Conservation (phyloP, 2,797 vertebrate species). For the Tolypeutes matacus region DNA sequence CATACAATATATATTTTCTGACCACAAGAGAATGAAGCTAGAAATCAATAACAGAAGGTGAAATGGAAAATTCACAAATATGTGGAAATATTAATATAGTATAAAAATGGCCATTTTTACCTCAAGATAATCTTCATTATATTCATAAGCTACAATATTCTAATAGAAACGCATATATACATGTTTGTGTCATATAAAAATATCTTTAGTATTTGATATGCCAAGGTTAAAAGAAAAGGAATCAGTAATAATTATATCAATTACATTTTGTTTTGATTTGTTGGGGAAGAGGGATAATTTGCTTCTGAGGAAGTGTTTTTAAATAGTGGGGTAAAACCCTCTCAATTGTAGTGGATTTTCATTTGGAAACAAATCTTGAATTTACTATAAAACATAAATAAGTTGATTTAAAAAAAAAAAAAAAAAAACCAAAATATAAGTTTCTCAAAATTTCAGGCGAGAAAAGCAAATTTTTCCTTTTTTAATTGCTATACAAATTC, state of each 20-base stretch:
- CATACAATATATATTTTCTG: too few species aligned
- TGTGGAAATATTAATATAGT: background rate
- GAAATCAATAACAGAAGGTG: too few species aligned
- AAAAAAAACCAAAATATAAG: background rate
- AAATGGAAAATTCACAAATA: too few species aligned
- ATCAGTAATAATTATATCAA: background rate
- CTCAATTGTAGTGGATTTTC: background rate
- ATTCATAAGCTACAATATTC: background rate
- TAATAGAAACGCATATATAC: background rate
- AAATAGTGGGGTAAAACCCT: background rate
- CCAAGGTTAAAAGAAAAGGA: background rate
- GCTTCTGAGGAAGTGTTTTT: background rate
- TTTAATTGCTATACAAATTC: background rate
- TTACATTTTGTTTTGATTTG: background rate
- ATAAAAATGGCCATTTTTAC: constrained; percentile 10
- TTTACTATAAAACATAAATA: background rate
- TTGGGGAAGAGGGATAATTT: background rate
- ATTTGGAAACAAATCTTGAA: constrained; percentile 24
- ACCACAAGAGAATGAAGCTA: too few species aligned
- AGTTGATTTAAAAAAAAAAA: background rate
- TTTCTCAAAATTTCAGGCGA: background rate
- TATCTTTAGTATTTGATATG: background rate
- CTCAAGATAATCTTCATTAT: constrained; percentile 13
- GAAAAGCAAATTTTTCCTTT: background rate
- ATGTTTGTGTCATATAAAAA: background rate